Conservation (phyloP, 2,888 invertebrate genomes). For the Cantharis flavilabris region DNA sequence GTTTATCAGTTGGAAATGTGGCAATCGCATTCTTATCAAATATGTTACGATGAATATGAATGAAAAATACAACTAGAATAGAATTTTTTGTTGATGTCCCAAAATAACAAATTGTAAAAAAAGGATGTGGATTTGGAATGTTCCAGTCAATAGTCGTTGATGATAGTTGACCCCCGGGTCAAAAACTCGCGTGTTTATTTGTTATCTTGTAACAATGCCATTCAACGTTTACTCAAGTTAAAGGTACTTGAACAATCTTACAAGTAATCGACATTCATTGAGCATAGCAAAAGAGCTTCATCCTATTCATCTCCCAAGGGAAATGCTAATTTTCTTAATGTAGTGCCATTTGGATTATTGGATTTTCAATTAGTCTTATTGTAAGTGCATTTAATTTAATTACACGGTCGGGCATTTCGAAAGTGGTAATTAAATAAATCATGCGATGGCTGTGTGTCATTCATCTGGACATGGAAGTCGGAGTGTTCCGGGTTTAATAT, state of each 20-base stretch:
- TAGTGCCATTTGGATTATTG: background rate
- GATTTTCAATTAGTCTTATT: background rate
- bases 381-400: background rate
- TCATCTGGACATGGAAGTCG: background rate
- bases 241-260: background rate
- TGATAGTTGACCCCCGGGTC: background rate
- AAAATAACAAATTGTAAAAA: background rate
- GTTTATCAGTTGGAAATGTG: background rate
- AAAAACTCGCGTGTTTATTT: background rate
- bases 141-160: background rate
- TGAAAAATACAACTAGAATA: background rate
- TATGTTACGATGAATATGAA: background rate
- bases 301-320: background rate
- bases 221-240: background rate
- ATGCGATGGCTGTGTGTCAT: background rate
- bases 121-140: background rate
- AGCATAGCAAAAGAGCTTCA: background rate
- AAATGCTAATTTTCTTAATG: background rate
- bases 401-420: background rate
- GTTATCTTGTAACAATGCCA: background rate
- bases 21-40: background rate
- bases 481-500: background rate
- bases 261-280: background rate
- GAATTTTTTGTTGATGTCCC: background rate
- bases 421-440: background rate